Evolutionary conservation across 2,113 vertebrate genomes (phyloP), one percentile per base, ranked within the genome.

Genomic region (Arenaria interpres): DNA sequence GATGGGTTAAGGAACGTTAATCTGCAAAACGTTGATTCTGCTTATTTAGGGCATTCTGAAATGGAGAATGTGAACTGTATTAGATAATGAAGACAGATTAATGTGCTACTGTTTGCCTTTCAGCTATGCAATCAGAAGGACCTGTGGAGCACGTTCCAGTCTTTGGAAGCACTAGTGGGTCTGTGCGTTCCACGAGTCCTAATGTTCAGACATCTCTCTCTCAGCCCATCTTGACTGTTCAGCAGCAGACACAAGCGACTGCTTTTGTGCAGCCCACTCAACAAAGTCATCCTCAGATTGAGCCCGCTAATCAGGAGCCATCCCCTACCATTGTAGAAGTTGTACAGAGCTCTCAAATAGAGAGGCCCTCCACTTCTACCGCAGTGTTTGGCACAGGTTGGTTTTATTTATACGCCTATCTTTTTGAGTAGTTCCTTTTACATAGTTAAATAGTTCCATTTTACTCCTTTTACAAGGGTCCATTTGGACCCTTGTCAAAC

Each of bases 201-300:
- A 99, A 99, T 7, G 98, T 99, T 62, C 99, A 99, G 98, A 98
- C 99, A 5, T 98, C 99, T 0, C 97, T 99, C 57, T 97, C 99
- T 2, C 98, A 99, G 82, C 98, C 99, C 56, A 98, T 99, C 95
- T 93, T 99, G 53, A 99, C 97, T 9, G 98, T 99, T 73, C 99
- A 99, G 96, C 99, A 99, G 78, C 99, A 99, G 89, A 99, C 98
- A 0, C 99, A 99, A 93, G 98, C 99, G 2, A 99, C 99, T 14
- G 99, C 99, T 10, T 99, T 99, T 62, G 99, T 99, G 77, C 99
- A 99, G 76, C 99, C 99, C 41, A 99, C 99, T 8, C 99, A 99
- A 91, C 99, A 99, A 82, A 99, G 98, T 51, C 96, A 99, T 81
- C 97, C 98, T 78, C 99, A 98, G 45, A 90, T 99, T 11, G 99